Evolutionary conservation across 1,140 invertebrate species (phyloP).

Genomic region (Philotrypesis tridentata): DNA sequence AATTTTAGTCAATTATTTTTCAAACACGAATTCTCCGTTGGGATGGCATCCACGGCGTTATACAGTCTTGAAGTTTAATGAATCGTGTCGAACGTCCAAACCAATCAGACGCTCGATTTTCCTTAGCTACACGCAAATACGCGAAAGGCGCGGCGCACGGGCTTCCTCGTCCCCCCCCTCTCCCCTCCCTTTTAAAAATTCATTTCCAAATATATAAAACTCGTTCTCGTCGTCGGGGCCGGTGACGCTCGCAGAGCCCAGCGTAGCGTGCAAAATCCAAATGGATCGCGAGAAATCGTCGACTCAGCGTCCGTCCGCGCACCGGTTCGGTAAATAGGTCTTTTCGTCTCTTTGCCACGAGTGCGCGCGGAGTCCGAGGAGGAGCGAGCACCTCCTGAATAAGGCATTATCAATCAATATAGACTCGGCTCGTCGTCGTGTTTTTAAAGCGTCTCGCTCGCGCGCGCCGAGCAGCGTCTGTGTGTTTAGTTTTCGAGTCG

Average conservation of each 20-base stretch:
- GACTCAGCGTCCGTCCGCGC: not conserved
- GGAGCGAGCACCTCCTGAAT: not conserved
- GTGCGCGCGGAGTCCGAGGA: not conserved
- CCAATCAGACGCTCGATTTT: too few relatives aligned
- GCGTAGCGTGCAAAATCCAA: not conserved
- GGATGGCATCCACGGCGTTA: too few relatives aligned
- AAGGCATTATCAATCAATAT: conserved; percentile 14
- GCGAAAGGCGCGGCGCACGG: too few relatives aligned
- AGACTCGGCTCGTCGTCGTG: not conserved
- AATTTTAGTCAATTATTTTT: too few relatives aligned
- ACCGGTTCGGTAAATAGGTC: not conserved
- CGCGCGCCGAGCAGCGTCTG: not conserved
- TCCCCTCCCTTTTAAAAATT: too few relatives aligned
- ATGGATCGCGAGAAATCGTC: not conserved
- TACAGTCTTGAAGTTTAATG: too few relatives aligned
- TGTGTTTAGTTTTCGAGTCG: not conserved
- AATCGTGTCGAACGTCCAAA: too few relatives aligned
- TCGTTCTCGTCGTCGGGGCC: not conserved
- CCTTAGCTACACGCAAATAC: too few relatives aligned
- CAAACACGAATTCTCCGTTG: too few relatives aligned
- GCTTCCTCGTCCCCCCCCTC: too few relatives aligned
- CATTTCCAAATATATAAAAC: not conserved
- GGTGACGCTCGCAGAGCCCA: not conserved
- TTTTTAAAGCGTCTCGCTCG: conserved; percentile 10
- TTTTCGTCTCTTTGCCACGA: not conserved